These are phyloP conservation scores for Ifrita kowaldi DNA, from an alignment of 2,113 vertebrate genomes.

Conservation along the genomic window DNA sequence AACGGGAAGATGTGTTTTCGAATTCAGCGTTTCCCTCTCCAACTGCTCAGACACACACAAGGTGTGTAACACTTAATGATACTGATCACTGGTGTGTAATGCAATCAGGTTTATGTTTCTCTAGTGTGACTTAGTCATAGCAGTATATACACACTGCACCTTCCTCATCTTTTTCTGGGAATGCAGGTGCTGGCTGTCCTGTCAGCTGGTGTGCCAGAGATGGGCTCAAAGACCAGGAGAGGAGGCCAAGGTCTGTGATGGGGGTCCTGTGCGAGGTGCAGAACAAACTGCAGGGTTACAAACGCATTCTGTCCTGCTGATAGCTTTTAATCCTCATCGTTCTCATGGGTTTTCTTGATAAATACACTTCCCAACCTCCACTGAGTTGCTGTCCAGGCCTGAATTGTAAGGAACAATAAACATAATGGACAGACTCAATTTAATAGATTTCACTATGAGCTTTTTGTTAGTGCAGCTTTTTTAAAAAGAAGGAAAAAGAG, in stretches of 20 bases:
- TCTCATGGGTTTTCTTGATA: not conserved
- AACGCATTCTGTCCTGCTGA: accelerated
- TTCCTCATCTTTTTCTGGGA: not conserved
- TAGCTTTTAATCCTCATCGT: not conserved
- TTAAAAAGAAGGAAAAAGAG: not conserved
- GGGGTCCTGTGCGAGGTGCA: accelerated
- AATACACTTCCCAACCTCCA: not conserved
- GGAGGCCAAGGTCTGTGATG: not conserved
- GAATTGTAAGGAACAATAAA: not conserved
- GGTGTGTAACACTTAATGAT: not conserved
- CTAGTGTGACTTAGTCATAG: not conserved
- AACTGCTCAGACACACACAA: not conserved
- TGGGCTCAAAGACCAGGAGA: not conserved
- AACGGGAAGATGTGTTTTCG: not conserved
- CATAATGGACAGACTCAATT: not conserved
- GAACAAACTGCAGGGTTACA: not conserved
- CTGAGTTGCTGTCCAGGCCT: not conserved
- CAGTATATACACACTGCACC: not conserved
- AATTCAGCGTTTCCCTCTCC: not conserved
- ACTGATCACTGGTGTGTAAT: not conserved
- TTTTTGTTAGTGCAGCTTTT: not conserved
- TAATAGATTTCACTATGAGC: not conserved
- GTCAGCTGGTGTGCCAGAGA: not conserved
- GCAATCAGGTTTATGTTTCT: not conserved
- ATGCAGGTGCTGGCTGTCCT: not conserved